Evolutionary conservation across 2,888 invertebrate species (phyloP).

Genomic region (Emmelina monodactyla): DNA sequence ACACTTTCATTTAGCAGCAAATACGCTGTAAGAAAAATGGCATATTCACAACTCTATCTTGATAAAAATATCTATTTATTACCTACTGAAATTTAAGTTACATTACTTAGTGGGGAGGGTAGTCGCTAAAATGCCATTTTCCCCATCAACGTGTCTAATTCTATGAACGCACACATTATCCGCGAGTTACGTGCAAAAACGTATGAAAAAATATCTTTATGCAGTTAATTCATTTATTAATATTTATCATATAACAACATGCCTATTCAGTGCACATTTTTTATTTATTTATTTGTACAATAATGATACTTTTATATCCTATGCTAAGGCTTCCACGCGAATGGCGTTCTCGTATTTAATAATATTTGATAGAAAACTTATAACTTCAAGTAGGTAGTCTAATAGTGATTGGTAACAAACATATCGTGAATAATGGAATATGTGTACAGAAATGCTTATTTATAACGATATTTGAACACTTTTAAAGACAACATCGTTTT

Average conservation of each 20-base stretch:
- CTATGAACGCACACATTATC: too few species aligned
- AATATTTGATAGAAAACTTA: not conserved
- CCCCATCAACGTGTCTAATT: too few species aligned
- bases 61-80: not conserved
- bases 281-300: too few species aligned
- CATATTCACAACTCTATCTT: not conserved
- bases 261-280: constrained; percentile 58
- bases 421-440: too few species aligned
- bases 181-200: constrained; percentile 64
- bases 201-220: constrained; percentile 65
- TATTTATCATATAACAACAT: constrained; percentile 56
- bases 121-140: too few species aligned
- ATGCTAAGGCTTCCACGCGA: constrained; percentile 29
- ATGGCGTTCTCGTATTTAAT: constrained; percentile 7
- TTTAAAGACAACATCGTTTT: too few species aligned
- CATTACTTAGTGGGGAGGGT: too few species aligned
- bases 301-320: constrained; percentile 41
- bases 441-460: too few species aligned
- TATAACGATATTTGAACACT: too few species aligned
- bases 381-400: not conserved
- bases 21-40: not conserved
- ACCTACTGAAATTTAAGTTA: too few species aligned
- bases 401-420: too few species aligned
- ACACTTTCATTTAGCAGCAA: not conserved
- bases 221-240: constrained; percentile 48